A percentile compares a stretch with the other conserved stretches of the same genome.
Conservation (phyloP, 2,797 vertebrate genomes). For the Urocyon cinereoargenteus region DNA sequence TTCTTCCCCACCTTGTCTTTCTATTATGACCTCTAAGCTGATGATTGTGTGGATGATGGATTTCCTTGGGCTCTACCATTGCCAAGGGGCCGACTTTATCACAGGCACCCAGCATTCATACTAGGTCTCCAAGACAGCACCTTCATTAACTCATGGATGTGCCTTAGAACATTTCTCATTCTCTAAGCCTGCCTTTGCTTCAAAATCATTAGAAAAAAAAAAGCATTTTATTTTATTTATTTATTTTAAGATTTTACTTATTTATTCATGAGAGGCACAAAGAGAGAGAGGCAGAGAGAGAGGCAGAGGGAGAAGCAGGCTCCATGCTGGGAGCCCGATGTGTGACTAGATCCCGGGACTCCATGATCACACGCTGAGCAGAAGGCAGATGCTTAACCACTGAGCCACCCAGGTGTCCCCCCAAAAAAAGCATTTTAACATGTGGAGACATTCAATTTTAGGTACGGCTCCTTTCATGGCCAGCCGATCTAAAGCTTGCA, state of each 20-base stretch:
- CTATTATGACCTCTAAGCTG: neutral
- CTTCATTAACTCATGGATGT: neutral
- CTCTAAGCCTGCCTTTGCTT: neutral
- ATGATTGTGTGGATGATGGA: neutral
- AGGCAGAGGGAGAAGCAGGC: too few relatives aligned
- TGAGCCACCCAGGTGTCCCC: too few relatives aligned
- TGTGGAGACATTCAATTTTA: neutral
- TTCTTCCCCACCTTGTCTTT: neutral
- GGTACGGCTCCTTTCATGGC: neutral
- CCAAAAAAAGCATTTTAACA: neutral
- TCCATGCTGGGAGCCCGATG: too few relatives aligned
- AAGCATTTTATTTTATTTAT: too few relatives aligned
- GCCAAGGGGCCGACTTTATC: neutral
- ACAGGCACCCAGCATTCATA: neutral
- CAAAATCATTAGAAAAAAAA: neutral
- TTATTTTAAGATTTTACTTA: too few relatives aligned
- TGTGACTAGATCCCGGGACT: too few relatives aligned
- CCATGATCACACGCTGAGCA: too few relatives aligned
- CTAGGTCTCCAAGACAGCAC: neutral
- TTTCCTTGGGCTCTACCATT: neutral
- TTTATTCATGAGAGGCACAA: too few relatives aligned
- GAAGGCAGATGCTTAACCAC: too few relatives aligned
- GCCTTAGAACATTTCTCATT: neutral
- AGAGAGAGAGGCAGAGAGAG: too few relatives aligned
- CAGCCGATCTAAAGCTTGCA: neutral